These are phyloP conservation scores for Agonopterix alstromeriana DNA, from an alignment of 2,888 invertebrate species.

Conservation along the genomic window DNA sequence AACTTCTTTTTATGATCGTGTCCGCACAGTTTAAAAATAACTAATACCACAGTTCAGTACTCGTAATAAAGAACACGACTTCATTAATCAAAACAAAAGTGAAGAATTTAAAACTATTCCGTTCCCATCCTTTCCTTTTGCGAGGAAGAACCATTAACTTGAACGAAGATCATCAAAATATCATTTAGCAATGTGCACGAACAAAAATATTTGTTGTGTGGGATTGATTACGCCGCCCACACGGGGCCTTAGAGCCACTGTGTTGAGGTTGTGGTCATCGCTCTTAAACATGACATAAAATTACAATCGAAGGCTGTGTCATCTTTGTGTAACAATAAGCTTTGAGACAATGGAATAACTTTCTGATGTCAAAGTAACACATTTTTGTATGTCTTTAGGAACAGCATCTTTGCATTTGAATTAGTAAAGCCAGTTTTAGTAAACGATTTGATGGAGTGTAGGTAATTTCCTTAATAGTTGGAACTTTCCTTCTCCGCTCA, in stretches of 20 bases:
- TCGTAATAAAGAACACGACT: too few species aligned
- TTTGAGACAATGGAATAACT: background rate
- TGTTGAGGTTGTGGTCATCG: constrained; percentile 14
- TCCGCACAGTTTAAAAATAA: too few species aligned
- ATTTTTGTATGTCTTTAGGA: background rate
- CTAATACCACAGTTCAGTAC: too few species aligned
- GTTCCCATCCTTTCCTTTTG: background rate
- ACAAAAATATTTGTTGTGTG: constrained; percentile 19
- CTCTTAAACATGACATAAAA: constrained; percentile 8
- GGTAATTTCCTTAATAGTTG: too few species aligned
- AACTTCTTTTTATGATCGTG: too few species aligned
- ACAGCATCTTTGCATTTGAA: too few species aligned
- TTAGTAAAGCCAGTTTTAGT: too few species aligned
- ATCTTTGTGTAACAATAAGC: constrained; percentile 2
- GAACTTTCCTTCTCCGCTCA: too few species aligned
- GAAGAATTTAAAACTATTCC: too few species aligned
- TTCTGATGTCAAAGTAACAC: constrained; percentile 5
- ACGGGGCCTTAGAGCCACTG: constrained; percentile 9
- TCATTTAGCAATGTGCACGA: constrained; percentile 6
- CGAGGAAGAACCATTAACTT: background rate
- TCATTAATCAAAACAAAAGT: too few species aligned
- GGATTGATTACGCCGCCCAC: constrained; percentile 18
- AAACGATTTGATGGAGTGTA: too few species aligned
- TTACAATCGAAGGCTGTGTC: constrained; percentile 16
- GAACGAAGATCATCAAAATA: constrained; percentile 9